A percentile compares a stretch with the other conserved stretches of the same genome.
Conservation (phyloP, 1,140 invertebrate genomes). For the Onthophagus taurus region DNA sequence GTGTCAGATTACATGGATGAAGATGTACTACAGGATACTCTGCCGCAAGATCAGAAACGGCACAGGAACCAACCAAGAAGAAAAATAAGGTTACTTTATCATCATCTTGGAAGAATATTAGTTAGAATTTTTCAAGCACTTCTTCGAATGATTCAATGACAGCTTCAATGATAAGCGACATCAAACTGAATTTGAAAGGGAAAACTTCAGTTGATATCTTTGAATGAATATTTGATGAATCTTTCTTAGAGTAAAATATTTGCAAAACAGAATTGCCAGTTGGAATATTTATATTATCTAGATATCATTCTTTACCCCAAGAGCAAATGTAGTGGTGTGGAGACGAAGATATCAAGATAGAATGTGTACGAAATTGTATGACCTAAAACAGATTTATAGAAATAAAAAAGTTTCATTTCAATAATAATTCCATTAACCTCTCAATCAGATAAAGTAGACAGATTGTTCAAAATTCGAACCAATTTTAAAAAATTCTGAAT, state of each 20-base stretch:
- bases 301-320: slow-evolving; percentile 7
- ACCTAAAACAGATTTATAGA: slow-evolving; percentile 6
- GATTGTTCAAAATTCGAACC: slow-evolving; percentile 1
- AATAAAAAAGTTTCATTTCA: slow-evolving; percentile 9
- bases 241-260: not conserved
- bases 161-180: too few relatives aligned
- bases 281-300: too few relatives aligned
- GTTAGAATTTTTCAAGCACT: too few relatives aligned
- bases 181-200: too few relatives aligned
- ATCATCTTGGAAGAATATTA: too few relatives aligned
- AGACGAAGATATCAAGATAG: not conserved
- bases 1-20: too few relatives aligned
- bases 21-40: too few relatives aligned
- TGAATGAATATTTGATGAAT: slow-evolving; percentile 6
- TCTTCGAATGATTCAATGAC: too few relatives aligned
- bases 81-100: too few relatives aligned
- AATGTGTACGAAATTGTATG: slow-evolving; percentile 2
- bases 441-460: not conserved
- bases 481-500: too few relatives aligned
- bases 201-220: slow-evolving; percentile 8
- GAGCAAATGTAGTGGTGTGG: slow-evolving; percentile 7
- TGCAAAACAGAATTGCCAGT: slow-evolving; percentile 6
- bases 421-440: slow-evolving; percentile 1
- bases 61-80: too few relatives aligned
- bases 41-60: too few relatives aligned